These are phyloP conservation scores for Coregonus ussuriensis DNA, from an alignment of 2,797 vertebrate genomes.

Conservation along the genomic window DNA sequence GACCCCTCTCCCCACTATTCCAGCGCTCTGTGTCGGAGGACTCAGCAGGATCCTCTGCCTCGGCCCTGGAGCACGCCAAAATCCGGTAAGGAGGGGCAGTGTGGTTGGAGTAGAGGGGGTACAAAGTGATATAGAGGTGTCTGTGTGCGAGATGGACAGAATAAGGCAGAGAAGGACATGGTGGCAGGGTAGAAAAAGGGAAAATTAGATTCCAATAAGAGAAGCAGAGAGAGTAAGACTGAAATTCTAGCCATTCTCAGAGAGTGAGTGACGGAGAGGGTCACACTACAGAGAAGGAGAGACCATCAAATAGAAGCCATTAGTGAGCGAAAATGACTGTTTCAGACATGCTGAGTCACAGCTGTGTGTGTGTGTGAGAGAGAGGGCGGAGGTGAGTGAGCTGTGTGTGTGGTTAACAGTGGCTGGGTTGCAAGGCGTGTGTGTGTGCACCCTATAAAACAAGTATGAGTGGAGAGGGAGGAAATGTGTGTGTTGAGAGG, in stretches of 20 bases:
- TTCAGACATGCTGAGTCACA: conserved; percentile 1
- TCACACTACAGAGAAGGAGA: not conserved
- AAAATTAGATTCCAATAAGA: not conserved
- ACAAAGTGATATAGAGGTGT: not conserved
- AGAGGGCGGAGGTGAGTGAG: not conserved
- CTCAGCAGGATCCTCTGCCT: conserved; percentile 78
- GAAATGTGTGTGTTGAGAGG: not conserved
- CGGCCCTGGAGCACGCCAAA: conserved; percentile 83
- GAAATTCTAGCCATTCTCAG: not conserved
- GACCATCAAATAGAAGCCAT: not conserved
- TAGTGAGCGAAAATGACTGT: not conserved
- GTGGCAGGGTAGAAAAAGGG: not conserved
- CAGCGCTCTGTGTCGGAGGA: conserved; percentile 84
- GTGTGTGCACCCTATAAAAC: not conserved
- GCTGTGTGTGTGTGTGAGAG: not conserved
- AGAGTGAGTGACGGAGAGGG: not conserved
- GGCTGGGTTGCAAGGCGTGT: not conserved
- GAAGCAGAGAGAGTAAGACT: not conserved
- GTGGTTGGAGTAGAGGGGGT: too few relatives aligned
- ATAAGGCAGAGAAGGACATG: not conserved
- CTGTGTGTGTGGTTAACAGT: not conserved
- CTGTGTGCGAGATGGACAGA: not conserved
- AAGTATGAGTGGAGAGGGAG: not conserved
- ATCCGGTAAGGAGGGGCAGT: conserved; percentile 78
- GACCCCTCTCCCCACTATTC: conserved; percentile 78